Evolutionary conservation across 92 coral and sea anemone species (phyloP), one percentile per base, ranked within the genome.

Genomic region (Chrysogorgia sp.): DNA sequence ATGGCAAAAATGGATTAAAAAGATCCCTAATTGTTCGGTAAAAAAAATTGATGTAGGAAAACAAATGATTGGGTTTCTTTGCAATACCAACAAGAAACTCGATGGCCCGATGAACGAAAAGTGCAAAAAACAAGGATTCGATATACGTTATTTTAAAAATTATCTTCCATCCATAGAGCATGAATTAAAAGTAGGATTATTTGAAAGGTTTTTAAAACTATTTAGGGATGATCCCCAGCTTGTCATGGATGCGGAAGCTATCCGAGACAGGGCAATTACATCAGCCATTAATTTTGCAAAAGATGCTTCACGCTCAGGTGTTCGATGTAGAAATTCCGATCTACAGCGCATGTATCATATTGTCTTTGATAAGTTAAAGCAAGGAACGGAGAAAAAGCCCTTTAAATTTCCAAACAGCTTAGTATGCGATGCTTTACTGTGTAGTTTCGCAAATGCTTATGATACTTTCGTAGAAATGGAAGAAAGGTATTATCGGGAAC

Each of bases 21-120:
- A 24, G 1, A 40, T 68, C 13, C 75, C 75, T 0, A 7, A 0
- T 1, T 29, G 26, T 17, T 13, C 1, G 22, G 75, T 41, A 7
- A 68, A 14, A 7, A 30, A 68, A 34, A 1, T n/a, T 0, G 34
- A 68, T 40, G 41, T 68, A n/a, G 26, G 52, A 0, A 19, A 20
- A 15, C 58, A 68, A 68, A 68, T 68, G 58, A 34, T 68, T 8
- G 13, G 28, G 1, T 34, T 68, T 48, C 58, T 68, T 26, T 25
- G 20, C 24, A 0, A 68, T 4, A 45, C 58, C 41, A 15, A 45
- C 17, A 24, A 10, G 2, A 28, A 6, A 7, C 58, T 68, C 21
- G n/a, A 12, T 13, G 21, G 12, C 13, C 23, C 25, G 1, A 68
- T 48, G 40, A 20, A 21, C 0, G 75, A 25, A 9, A 68, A 68